These are phyloP conservation scores for Bos taurus DNA, from an alignment of 2,113 vertebrate genomes.

Conservation along the genomic window DNA sequence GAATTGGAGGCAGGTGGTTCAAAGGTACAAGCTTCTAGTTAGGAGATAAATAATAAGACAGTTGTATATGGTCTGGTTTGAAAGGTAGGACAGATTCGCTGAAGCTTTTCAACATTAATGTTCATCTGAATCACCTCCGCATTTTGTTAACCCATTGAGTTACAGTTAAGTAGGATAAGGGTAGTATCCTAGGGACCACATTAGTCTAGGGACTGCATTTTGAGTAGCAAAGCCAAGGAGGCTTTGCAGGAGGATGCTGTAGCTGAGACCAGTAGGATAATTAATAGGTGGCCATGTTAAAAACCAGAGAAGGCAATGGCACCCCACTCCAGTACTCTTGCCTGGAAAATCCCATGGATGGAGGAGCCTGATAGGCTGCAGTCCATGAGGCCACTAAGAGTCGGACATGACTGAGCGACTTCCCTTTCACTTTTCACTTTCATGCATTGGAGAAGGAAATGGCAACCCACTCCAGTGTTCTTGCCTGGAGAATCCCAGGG, in stretches of 20 bases:
- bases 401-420: no score
- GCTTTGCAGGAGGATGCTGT: background rate
- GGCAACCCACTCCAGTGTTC: no score
- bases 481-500: no score
- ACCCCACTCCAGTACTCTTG: no score
- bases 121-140: background rate
- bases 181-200: background rate
- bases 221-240: background rate
- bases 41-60: background rate
- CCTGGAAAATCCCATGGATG: no score
- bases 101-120: background rate
- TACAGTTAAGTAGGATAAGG: background rate
- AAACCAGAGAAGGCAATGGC: background rate
- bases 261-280: background rate
- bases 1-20: background rate
- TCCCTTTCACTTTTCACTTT: no score
- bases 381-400: no score
- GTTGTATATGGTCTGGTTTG: background rate
- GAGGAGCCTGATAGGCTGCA: no score
- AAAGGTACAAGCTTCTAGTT: background rate
- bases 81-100: background rate
- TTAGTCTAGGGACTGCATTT: background rate
- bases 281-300: background rate
- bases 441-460: no score
- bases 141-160: background rate